A percentile compares a stretch with the other conserved stretches of the same genome.
These are phyloP conservation scores for Odontocerum albicorne DNA, from an alignment of 2,888 invertebrate genomes.

Conservation along the genomic window DNA sequence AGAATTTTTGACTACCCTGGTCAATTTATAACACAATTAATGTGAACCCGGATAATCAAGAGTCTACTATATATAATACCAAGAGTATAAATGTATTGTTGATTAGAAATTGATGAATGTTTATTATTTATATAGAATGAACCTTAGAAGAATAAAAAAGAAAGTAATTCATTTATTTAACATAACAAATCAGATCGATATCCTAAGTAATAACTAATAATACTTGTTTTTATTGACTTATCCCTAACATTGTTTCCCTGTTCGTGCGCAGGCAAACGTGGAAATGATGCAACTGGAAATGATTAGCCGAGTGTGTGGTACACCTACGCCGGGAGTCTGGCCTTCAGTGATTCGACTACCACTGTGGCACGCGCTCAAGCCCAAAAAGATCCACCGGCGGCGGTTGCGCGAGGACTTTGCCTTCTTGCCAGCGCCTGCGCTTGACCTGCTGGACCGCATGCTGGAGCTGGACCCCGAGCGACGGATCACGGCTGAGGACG, in stretches of 20 bases:
- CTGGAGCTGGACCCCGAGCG: conserved; percentile 93
- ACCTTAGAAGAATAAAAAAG: background rate
- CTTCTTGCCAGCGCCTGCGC: conserved; percentile 84
- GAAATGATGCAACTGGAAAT: conserved; percentile 93
- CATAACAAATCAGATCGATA: background rate
- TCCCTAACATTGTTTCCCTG: no score
- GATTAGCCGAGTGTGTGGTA: conserved; percentile 93
- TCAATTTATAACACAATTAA: no score
- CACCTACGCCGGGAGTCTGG: conserved; percentile 96
- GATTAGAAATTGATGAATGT: no score
- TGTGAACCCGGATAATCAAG: no score
- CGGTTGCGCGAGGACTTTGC: conserved; percentile 90
- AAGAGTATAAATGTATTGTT: no score
- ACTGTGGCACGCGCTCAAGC: conserved; percentile 87
- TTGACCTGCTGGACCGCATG: conserved; percentile 94
- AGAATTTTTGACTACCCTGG: no score
- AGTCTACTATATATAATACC: no score
- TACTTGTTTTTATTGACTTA: no score
- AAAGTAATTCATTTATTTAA: background rate
- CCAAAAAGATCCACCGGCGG: conserved; percentile 87
- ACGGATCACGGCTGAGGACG: conserved; percentile 92
- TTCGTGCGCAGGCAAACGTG: conserved; percentile 77
- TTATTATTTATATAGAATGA: no score
- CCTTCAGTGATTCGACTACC: conserved; percentile 93
- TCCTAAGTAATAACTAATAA: conserved; percentile 13